Percentiles rank a stretch among this genome's conserved stretches.
Conservation (phyloP, 2,113 vertebrate species). For the Clarias macrocephalus region DNA sequence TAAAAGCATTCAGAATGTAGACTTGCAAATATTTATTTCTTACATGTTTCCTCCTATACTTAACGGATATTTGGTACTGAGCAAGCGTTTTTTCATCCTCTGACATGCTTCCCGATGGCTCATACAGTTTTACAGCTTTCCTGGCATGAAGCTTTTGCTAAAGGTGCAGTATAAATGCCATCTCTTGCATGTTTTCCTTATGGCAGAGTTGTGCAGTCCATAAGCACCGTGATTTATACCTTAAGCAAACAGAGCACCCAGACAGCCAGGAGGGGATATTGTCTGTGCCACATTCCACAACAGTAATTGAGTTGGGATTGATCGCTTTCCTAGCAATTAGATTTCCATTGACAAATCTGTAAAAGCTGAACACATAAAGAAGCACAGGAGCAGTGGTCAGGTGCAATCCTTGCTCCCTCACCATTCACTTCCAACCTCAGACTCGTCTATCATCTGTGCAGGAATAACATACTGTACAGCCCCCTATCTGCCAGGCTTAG, state of each 20-base stretch:
- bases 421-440: conserved; percentile 49
- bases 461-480: conserved; percentile 25
- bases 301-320: conserved; percentile 68
- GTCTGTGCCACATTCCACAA: conserved; percentile 54
- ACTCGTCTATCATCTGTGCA: conserved; percentile 37
- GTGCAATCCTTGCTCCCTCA: conserved; percentile 54
- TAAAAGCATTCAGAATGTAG: not conserved
- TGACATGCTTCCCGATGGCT: conserved; percentile 11
- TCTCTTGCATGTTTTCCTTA: conserved; percentile 33
- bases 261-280: conserved; percentile 56
- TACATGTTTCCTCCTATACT: not conserved
- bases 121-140: not conserved
- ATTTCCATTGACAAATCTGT: conserved; percentile 67
- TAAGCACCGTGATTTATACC: conserved; percentile 50
- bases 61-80: not conserved
- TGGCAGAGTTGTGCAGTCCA: conserved; percentile 28
- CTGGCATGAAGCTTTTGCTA: not conserved
- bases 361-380: conserved; percentile 56
- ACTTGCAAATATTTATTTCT: not conserved
- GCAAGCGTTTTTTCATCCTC: not conserved
- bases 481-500: conserved; percentile 2
- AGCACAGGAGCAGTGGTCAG: conserved; percentile 49
- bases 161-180: conserved; percentile 26
- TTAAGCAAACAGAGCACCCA: conserved; percentile 54
- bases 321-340: conserved; percentile 65